Evolutionary conservation across 2,797 vertebrate species (phyloP).

Genomic region (Discoglossus pictus): DNA sequence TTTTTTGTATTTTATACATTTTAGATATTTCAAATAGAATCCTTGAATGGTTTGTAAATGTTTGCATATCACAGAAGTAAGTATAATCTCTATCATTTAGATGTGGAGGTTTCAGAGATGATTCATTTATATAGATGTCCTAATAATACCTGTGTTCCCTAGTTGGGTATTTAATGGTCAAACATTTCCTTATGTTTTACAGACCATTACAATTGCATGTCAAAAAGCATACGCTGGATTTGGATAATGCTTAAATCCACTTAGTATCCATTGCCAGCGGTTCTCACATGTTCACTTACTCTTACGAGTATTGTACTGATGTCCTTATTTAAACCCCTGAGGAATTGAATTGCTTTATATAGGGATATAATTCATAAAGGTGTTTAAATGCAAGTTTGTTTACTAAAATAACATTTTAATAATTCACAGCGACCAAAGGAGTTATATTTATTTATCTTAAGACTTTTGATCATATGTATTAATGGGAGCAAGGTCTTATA

Average conservation of each 20-base stretch:
- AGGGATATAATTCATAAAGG: no score
- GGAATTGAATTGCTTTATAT: constrained; percentile 31
- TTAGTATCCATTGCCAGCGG: constrained; percentile 12
- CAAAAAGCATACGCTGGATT: constrained; percentile 17
- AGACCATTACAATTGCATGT: constrained; percentile 27
- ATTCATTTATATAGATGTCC: constrained; percentile 2
- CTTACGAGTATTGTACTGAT: not conserved
- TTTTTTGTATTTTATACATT: no score
- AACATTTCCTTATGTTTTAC: constrained; percentile 9
- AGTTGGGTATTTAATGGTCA: constrained; percentile 21
- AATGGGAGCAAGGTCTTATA: no score
- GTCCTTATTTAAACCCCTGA: constrained; percentile 38
- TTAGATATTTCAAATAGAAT: no score
- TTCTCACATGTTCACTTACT: constrained; percentile 10
- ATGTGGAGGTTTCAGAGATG: constrained; percentile 5
- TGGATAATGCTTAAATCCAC: constrained; percentile 28
- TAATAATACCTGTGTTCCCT: constrained; percentile 4
- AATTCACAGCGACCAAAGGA: no score
- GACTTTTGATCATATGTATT: no score
- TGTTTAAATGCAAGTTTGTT: no score
- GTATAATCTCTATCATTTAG: no score
- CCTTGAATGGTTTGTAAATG: no score
- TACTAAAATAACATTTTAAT: no score
- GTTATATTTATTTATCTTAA: no score
- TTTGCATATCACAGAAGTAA: no score